A percentile compares a stretch with the other conserved stretches of the same genome.
phyloP scores from a whole-genome alignment of 2,888 invertebrate genomes.

The Ophion obscuratus region DNA sequence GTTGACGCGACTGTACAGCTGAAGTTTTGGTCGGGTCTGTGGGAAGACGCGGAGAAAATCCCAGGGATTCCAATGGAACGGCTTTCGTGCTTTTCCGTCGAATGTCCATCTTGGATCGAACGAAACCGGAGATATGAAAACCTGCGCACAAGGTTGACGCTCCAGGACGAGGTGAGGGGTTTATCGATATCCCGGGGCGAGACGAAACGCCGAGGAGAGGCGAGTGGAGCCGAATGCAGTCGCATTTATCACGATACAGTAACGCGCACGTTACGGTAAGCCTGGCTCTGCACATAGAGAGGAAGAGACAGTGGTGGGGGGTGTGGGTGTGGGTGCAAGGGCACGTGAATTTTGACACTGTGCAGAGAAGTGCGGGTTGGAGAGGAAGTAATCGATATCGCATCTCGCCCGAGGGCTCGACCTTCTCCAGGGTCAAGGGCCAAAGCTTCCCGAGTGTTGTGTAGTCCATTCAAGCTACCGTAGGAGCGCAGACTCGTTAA shows the following conservation, averaged over 20 bases:
- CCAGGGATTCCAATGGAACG: slow-evolving; percentile 6
- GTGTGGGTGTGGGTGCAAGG: slow-evolving; percentile 20
- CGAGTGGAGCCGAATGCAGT: slow-evolving; percentile 28
- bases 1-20: background rate
- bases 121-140: slow-evolving; percentile 2
- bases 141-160: slow-evolving; percentile 25
- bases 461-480: slow-evolving; percentile 38
- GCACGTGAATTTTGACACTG: slow-evolving; percentile 51
- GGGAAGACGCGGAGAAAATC: background rate
- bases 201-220: slow-evolving; percentile 3
- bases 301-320: background rate
- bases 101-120: background rate
- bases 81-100: slow-evolving; percentile 2
- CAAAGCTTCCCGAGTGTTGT: slow-evolving; percentile 47
- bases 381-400: slow-evolving; percentile 63
- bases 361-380: slow-evolving; percentile 10
- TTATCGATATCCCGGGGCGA: slow-evolving; percentile 47
- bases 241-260: slow-evolving; percentile 20
- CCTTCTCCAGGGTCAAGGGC: slow-evolving; percentile 71
- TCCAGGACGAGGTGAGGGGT: background rate
- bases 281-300: background rate
- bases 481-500: slow-evolving; percentile 49
- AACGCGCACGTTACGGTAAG: background rate
- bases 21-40: background rate
- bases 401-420: slow-evolving; percentile 59